Evolutionary conservation across 2,888 invertebrate genomes (phyloP), one percentile per base, ranked within the genome.

Genomic region (Oligia latruncula): DNA sequence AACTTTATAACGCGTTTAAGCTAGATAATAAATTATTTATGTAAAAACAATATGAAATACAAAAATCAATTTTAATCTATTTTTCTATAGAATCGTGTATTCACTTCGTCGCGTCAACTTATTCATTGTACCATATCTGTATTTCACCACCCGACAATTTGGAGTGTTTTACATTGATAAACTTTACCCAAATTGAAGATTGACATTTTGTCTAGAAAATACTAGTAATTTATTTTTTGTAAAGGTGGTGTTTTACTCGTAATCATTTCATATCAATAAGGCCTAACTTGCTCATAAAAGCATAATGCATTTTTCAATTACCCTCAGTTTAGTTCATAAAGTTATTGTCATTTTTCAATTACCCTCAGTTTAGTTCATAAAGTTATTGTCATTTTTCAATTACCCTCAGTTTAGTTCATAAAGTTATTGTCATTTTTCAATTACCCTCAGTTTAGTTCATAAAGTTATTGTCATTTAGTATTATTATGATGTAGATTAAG

Each of bases 251-350:
- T 74, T 81, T 80, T 80, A 77, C 60, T 81, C 11, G 71, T 81
- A 77, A 89, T 89, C 80, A 87, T 84, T 87, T 90, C 92, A 93
- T 92, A 92, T 91, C 92, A 91, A 77, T 82, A 88, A 90, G 93
- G 93, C 94, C 94, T 93, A 93, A 93, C 82, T 90, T 89, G 88
- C 88, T 91, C 90, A 91, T 85, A 75, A 88, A 89, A 85, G 78
- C 84, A 82, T 83, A 83, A 70, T 86, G 78, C 80, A 82, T 87
- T 83, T 68, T 88, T 90, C 90, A 92, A 91, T 90, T 91, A 90
- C 77, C 79, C 79, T 80, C 77, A 80, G 74, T 68, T 60, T 77
- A 79, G 76, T 81, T 82, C 66, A 84, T 86, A 78, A 83, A 79
- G 49, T 75, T 80, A 74, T 80, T 83, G 71, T n/a, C n/a, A n/a